phyloP scores from a whole-genome alignment of 2,113 vertebrate species.

The Gymnarchus niloticus region DNA sequence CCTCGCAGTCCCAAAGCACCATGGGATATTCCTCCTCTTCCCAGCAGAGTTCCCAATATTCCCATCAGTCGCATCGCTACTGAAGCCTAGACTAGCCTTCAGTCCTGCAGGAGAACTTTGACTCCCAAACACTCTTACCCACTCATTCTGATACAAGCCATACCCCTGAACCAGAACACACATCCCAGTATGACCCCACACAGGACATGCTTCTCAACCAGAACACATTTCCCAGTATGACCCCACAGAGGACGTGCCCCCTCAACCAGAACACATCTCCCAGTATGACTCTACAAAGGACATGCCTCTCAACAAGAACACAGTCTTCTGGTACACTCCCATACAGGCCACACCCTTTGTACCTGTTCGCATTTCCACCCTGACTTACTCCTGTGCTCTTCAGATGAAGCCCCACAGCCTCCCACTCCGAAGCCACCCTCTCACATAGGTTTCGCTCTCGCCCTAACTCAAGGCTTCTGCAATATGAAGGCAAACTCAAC shows the following conservation, averaged over 20 bases:
- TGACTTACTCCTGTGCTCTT: neutral
- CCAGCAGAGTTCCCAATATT: constrained; percentile 93
- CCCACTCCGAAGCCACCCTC: constrained; percentile 22
- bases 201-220: neutral
- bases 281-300: neutral
- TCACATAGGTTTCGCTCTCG: constrained; percentile 32
- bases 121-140: neutral
- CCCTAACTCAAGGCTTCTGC: constrained; percentile 50
- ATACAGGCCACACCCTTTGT: neutral
- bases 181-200: too few relatives aligned
- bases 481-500: constrained; percentile 58
- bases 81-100: constrained; percentile 52
- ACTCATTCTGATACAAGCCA: neutral
- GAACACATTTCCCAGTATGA: too few relatives aligned
- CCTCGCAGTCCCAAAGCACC: constrained; percentile 88
- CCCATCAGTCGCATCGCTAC: constrained; percentile 91
- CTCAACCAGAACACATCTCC: neutral
- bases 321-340: too few relatives aligned
- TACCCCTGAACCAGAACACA: neutral
- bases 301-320: neutral
- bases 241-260: neutral
- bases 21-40: constrained; percentile 89
- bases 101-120: constrained; percentile 32
- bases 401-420: neutral
- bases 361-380: neutral